Percentiles rank a stretch among this genome's conserved stretches.
phyloP scores from a whole-genome alignment of 2,888 invertebrate genomes.

The Gerosis bhagava region DNA sequence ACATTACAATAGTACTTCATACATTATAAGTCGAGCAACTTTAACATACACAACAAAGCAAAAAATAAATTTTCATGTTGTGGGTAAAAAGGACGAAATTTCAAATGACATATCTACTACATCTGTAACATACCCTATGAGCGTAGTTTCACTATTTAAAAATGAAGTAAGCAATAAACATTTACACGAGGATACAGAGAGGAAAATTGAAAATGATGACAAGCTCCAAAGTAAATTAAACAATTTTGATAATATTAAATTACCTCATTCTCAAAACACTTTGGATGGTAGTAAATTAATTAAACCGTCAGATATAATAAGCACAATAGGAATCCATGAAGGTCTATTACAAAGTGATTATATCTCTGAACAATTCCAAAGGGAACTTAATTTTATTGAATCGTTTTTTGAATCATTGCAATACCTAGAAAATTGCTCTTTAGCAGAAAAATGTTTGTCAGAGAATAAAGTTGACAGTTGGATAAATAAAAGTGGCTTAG shows the following conservation, averaged over 20 bases:
- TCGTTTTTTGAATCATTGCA: constrained; percentile 75
- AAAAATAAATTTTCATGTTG: constrained; percentile 66
- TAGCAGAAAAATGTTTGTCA: constrained; percentile 53
- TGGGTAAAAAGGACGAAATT: constrained; percentile 50
- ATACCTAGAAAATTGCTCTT: constrained; percentile 65
- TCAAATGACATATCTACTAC: constrained; percentile 47
- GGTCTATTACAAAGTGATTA: constrained; percentile 58
- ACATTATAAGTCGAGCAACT: constrained; percentile 62
- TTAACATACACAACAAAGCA: constrained; percentile 68
- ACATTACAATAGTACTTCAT: constrained; percentile 51
- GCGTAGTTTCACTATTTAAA: constrained; percentile 64
- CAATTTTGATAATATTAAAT: constrained; percentile 45
- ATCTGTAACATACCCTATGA: constrained; percentile 61
- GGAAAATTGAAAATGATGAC: constrained; percentile 28
- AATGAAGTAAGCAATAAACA: constrained; percentile 49
- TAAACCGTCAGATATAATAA: constrained; percentile 74
- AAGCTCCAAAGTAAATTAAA: constrained; percentile 33
- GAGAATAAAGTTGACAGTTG: constrained; percentile 53
- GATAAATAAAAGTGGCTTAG: constrained; percentile 49
- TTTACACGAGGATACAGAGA: constrained; percentile 24
- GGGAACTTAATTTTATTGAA: constrained; percentile 74
- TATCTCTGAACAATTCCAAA: constrained; percentile 69
- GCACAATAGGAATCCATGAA: constrained; percentile 62
- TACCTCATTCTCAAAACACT: constrained; percentile 52
- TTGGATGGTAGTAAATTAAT: constrained; percentile 59